A percentile compares a stretch with the other conserved stretches of the same genome.
phyloP scores from a whole-genome alignment of 1,140 invertebrate genomes.

The Aphis craccivora region DNA sequence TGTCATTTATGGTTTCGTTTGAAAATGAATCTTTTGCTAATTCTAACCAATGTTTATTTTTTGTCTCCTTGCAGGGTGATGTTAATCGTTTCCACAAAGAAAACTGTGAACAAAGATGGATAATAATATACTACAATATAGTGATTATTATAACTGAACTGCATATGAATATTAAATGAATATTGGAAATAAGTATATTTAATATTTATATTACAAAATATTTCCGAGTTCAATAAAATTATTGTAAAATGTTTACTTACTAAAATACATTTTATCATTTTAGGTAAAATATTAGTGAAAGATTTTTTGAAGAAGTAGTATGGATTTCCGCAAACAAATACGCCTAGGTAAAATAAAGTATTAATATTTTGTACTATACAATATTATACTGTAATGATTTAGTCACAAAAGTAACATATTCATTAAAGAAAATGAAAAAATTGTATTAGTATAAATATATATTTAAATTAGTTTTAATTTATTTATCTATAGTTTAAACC shows the following conservation, averaged over 20 bases:
- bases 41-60: conserved; percentile 78
- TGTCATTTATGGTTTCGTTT: conserved; percentile 73
- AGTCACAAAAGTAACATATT: too few species aligned
- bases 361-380: too few species aligned
- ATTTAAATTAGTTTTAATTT: too few species aligned
- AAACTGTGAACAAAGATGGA: neutral
- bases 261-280: conserved; percentile 36
- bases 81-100: conserved; percentile 12
- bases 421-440: too few species aligned
- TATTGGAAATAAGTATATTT: neutral
- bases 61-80: too few species aligned
- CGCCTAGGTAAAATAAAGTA: neutral
- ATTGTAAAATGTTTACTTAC: neutral
- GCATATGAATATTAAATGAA: neutral
- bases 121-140: neutral
- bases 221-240: neutral
- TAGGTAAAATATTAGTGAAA: neutral
- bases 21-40: conserved; percentile 76
- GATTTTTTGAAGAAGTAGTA: conserved; percentile 22
- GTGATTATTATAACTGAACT: neutral
- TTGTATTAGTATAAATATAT: too few species aligned
- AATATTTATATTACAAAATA: neutral
- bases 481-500: too few species aligned
- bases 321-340: conserved; percentile 35
- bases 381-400: too few species aligned